phyloP scores from a whole-genome alignment of 2,888 invertebrate genomes.

The Glaucopsyche alexis region DNA sequence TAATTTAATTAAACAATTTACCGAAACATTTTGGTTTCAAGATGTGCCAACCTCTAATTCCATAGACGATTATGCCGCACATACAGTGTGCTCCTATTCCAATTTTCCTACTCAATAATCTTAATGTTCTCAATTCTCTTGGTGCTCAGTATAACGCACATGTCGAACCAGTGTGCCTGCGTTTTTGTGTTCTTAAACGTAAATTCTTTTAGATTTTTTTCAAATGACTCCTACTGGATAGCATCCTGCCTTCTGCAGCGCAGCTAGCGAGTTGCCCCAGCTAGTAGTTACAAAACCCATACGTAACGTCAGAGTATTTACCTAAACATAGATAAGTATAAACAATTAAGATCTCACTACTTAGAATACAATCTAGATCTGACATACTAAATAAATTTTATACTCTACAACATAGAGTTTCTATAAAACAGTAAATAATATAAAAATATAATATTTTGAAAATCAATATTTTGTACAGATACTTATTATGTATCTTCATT shows the following conservation, averaged over 20 bases:
- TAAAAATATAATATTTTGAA: background rate
- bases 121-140: constrained; percentile 36
- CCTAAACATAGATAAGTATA: background rate
- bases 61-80: background rate
- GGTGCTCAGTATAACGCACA: constrained; percentile 39
- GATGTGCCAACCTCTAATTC: constrained; percentile 27
- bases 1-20: background rate
- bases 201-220: constrained; percentile 21
- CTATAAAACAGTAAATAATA: too few relatives aligned
- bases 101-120: constrained; percentile 21
- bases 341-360: constrained; percentile 34
- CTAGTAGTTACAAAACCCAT: constrained; percentile 17
- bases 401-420: background rate
- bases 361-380: constrained; percentile 36
- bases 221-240: constrained; percentile 20
- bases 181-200: constrained; percentile 26
- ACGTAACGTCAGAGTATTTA: constrained; percentile 20
- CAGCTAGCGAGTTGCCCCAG: constrained; percentile 23
- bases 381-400: constrained; percentile 31
- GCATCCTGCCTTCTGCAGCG: constrained; percentile 2
- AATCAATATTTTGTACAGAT: background rate
- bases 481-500: background rate
- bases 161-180: constrained; percentile 27
- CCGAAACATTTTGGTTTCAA: constrained; percentile 23
- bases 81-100: background rate